Conservation (phyloP, 2,888 invertebrate genomes). For the Sialis lutaria region DNA sequence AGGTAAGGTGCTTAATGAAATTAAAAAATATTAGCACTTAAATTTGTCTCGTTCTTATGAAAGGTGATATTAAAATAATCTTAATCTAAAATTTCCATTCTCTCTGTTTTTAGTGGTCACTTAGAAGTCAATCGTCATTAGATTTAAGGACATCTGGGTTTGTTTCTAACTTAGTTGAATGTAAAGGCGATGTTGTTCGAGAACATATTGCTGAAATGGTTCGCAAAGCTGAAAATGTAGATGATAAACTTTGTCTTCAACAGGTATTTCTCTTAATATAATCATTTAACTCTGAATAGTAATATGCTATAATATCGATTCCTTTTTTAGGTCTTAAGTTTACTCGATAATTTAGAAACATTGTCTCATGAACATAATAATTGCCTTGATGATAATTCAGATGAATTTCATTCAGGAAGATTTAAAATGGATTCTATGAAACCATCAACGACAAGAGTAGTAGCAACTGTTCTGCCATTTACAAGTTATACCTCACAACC, state of each 20-base stretch:
- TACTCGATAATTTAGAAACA: slow-evolving; percentile 41
- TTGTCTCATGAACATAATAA: slow-evolving; percentile 4
- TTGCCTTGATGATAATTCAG: slow-evolving; percentile 1
- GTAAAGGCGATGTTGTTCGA: slow-evolving; percentile 19
- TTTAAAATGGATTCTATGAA: slow-evolving; percentile 1
- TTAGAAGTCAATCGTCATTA: slow-evolving; percentile 17
- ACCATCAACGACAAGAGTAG: slow-evolving; percentile 8
- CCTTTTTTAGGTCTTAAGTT: slow-evolving; percentile 25
- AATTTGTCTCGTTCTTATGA: not conserved
- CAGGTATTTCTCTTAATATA: slow-evolving; percentile 18
- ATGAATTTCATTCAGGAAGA: not conserved
- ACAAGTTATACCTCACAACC: slow-evolving; percentile 8
- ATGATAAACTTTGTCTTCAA: slow-evolving; percentile 42
- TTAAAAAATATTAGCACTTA: not conserved
- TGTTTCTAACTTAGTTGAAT: slow-evolving; percentile 13
- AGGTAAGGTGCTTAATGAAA: slow-evolving; percentile 2
- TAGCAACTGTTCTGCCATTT: slow-evolving; percentile 16
- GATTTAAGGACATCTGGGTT: slow-evolving; percentile 9
- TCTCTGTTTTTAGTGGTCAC: slow-evolving; percentile 21
- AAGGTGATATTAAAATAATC: not conserved
- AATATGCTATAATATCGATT: no score
- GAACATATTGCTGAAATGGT: slow-evolving; percentile 17
- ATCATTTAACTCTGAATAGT: no score
- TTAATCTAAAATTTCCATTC: not conserved
- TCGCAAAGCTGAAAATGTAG: slow-evolving; percentile 22